Evolutionary conservation across 2,888 invertebrate species (phyloP), one percentile per base, ranked within the genome.

Genomic region (Notodonta dromedarius): DNA sequence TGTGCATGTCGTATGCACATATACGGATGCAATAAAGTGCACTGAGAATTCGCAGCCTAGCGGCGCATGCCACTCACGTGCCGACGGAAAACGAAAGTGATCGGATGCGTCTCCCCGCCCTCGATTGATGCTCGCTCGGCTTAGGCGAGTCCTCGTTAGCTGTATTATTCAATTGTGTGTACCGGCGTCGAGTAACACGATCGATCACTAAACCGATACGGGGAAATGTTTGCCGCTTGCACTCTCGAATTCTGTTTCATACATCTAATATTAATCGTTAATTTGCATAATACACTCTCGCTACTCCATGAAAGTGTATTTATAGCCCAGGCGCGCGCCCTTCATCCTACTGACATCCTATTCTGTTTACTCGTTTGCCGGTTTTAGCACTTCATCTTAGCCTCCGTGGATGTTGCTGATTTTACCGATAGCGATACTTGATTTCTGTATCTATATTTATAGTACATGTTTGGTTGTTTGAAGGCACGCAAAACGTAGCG

Each of bases 401-500:
- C 12, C 42, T 42, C 42, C 0, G 4, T n/a, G 13, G 46, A 46
- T 46, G 2, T 4, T n/a, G 5, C n/a, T 13, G 13, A 42, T 42
- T 42, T 4, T 42, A 11, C 42, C 42, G 11, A 42, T 42, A 9
- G 42, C 42, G n/a, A 5, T n/a, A 46, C 13, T 46, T 13, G n/a
- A 5, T 46, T n/a, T n/a, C n/a, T 13, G n/a, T 46, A 12, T 5
- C 13, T 44, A 12, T 44, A n/a, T 46, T 46, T 1, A 46, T 46
- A n/a, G 13, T 46, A n/a, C 13, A 5, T 32, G 52, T 52, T 52
- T 50, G 50, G n/a, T 46, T 58, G 58, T 63, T 94, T 91, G 51
- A 90, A 97, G 97, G 97, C 87, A 97, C 96, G 90, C 97, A 97
- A 96, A 98, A 97, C 96, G 96, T 98, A 96, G 97, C 98, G 94